A percentile compares a stretch with the other conserved stretches of the same genome.
phyloP scores from a whole-genome alignment of 2,888 invertebrate species.

The Pseudococcus jackbeardsleyi region DNA sequence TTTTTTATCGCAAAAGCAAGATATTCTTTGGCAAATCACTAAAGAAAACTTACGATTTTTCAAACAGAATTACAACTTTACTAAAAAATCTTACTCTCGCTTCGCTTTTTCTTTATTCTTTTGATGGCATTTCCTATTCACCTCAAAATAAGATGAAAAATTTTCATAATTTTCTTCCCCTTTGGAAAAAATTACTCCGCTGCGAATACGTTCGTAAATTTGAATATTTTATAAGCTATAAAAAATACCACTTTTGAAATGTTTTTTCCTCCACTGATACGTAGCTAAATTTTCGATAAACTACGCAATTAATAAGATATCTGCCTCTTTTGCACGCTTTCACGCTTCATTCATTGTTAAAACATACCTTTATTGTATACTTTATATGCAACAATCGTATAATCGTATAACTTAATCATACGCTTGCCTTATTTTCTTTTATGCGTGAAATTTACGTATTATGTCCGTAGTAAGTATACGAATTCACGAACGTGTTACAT shows the following conservation, averaged over 20 bases:
- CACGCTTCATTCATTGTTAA: background rate
- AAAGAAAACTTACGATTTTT: too few species aligned
- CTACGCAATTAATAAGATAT: background rate
- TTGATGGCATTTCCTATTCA: too few species aligned
- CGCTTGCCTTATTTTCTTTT: background rate
- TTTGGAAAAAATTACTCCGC: too few species aligned
- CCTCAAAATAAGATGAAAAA: too few species aligned
- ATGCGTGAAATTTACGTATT: constrained; percentile 2
- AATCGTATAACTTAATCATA: constrained; percentile 2
- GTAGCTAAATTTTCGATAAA: background rate
- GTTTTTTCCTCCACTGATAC: background rate
- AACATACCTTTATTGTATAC: background rate
- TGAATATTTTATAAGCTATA: constrained; percentile 14
- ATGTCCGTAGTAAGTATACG: background rate
- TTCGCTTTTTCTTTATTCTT: too few species aligned
- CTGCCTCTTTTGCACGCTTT: background rate
- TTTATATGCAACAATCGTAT: background rate
- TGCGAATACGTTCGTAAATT: background rate
- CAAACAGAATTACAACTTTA: too few species aligned
- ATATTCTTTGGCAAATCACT: background rate
- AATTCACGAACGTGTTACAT: background rate
- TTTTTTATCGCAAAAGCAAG: background rate
- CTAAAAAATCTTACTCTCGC: too few species aligned
- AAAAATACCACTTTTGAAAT: background rate
- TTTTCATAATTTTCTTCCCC: too few species aligned